Evolutionary conservation across 2,888 invertebrate species (phyloP).

Genomic region (Caenorhabditis zanzibari): DNA sequence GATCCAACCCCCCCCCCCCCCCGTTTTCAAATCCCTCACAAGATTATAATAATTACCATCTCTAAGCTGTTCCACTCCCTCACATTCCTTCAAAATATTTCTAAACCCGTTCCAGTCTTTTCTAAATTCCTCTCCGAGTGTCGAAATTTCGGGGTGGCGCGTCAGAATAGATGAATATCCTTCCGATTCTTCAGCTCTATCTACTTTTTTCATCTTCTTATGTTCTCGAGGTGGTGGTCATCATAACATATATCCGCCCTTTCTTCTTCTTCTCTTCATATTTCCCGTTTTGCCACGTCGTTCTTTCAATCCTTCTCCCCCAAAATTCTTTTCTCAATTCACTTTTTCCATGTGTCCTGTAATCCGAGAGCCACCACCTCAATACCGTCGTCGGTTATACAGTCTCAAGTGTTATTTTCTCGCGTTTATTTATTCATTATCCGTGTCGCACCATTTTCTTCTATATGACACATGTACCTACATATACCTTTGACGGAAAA

Average conservation of each 20-base stretch:
- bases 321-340: slow-evolving; percentile 1
- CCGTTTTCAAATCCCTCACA: not conserved
- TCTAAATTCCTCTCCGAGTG: not conserved
- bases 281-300: slow-evolving; percentile 34
- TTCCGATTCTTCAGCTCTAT: slow-evolving; percentile 29
- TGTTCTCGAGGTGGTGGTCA: slow-evolving; percentile 1
- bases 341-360: slow-evolving; percentile 31
- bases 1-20: no score
- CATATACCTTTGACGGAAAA: slow-evolving; percentile 31
- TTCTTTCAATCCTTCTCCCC: not conserved
- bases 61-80: no score
- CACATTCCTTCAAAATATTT: not conserved
- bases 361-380: slow-evolving; percentile 31
- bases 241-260: slow-evolving; percentile 13
- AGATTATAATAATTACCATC: not conserved
- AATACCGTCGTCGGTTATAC: not conserved
- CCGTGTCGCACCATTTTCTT: slow-evolving; percentile 1
- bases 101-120: slow-evolving; percentile 19
- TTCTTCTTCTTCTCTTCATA: slow-evolving; percentile 11
- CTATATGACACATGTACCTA: not conserved
- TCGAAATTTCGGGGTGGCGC: slow-evolving; percentile 37
- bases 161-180: slow-evolving; percentile 54
- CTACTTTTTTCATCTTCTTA: slow-evolving; percentile 35
- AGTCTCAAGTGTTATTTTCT: slow-evolving; percentile 52
- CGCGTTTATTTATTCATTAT: slow-evolving; percentile 45